A percentile compares a stretch with the other conserved stretches of the same genome.
Conservation (phyloP, 2,113 vertebrate species). For the Romanogobio albipinnatus region DNA sequence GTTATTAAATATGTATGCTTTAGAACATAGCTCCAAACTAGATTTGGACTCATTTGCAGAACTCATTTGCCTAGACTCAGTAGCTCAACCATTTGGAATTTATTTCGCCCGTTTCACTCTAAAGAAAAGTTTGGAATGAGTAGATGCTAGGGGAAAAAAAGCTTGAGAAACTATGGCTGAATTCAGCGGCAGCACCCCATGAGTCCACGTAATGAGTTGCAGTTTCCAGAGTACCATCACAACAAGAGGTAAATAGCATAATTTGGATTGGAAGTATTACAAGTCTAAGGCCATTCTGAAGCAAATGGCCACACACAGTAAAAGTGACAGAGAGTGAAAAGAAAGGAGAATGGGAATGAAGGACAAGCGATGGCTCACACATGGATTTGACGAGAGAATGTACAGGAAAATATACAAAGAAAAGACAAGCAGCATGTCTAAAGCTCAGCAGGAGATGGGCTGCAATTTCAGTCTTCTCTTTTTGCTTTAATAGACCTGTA, state of each 20-base stretch:
- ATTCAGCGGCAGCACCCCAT: slow-evolving; percentile 3
- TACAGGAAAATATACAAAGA: not conserved
- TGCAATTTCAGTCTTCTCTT: slow-evolving; percentile 37
- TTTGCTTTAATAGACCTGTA: slow-evolving; percentile 53
- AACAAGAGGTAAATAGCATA: slow-evolving; percentile 41
- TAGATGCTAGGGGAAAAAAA: not conserved
- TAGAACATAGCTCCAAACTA: slow-evolving; percentile 16
- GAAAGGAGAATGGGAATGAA: not conserved
- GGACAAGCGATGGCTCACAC: not conserved
- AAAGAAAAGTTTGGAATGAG: slow-evolving; percentile 27
- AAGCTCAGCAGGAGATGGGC: slow-evolving; percentile 12
- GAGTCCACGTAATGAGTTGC: slow-evolving; percentile 5
- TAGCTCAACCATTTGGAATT: not conserved
- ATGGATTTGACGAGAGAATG: not conserved
- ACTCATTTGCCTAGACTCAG: slow-evolving; percentile 1
- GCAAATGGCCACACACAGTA: not conserved
- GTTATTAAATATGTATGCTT: slow-evolving; percentile 19
- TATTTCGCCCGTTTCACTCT: not conserved
- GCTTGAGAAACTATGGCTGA: slow-evolving; percentile 15
- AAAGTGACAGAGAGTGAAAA: not conserved
- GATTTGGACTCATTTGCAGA: slow-evolving; percentile 11
- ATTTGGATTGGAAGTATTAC: slow-evolving; percentile 22
- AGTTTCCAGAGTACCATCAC: slow-evolving; percentile 12
- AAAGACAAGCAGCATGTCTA: slow-evolving; percentile 16
- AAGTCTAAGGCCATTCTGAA: slow-evolving; percentile 25